Conservation (phyloP, 2,888 invertebrate genomes). For the Schrankia costaestrigalis region DNA sequence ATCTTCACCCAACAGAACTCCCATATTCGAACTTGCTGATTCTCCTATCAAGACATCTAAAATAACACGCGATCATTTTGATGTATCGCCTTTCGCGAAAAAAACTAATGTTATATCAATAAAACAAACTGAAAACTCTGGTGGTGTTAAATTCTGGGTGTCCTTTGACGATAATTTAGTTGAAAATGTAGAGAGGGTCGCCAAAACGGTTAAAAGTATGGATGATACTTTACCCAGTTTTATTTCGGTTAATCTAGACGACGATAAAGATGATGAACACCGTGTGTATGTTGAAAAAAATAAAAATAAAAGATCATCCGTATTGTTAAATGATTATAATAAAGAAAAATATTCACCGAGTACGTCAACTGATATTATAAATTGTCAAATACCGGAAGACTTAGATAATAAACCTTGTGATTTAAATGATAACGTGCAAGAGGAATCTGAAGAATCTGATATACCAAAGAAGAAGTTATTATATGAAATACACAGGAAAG, state of each 20-base stretch:
- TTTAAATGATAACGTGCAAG: not conserved
- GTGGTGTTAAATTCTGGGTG: constrained; percentile 72
- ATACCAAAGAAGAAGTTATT: constrained; percentile 36
- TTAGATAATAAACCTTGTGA: no score
- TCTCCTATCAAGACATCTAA: constrained; percentile 45
- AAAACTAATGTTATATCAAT: constrained; percentile 58
- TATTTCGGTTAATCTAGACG: constrained; percentile 35
- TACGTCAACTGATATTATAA: constrained; percentile 27
- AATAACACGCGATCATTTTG: constrained; percentile 2
- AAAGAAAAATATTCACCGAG: constrained; percentile 33
- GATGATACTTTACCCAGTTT: constrained; percentile 61
- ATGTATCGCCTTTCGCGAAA: constrained; percentile 57
- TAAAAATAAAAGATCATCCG: constrained; percentile 11
- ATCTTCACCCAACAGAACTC: constrained; percentile 46
- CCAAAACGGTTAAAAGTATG: constrained; percentile 20
- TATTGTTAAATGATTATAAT: constrained; percentile 17
- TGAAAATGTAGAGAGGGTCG: constrained; percentile 23
- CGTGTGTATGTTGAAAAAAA: constrained; percentile 10
- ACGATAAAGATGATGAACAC: constrained; percentile 11
- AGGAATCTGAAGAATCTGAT: constrained; percentile 2
- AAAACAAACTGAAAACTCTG: constrained; percentile 61
- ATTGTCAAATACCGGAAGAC: constrained; percentile 3
- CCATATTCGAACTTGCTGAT: constrained; percentile 46
- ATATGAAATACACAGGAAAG: constrained; percentile 40
- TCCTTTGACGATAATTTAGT: constrained; percentile 59